phyloP scores from a whole-genome alignment of 1,140 invertebrate species.

The Charaxes varanes region DNA sequence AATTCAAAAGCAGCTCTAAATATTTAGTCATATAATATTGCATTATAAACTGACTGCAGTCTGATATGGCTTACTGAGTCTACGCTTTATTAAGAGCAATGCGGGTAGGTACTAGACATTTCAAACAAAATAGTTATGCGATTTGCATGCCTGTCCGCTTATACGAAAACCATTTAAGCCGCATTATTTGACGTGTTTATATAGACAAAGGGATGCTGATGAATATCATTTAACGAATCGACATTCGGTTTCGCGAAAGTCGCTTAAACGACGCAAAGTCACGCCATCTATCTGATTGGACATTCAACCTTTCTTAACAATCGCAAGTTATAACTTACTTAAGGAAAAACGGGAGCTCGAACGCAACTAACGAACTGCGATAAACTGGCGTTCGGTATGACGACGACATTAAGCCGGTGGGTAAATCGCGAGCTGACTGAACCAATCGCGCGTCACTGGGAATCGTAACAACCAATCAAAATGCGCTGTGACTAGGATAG shows the following conservation, averaged over 20 bases:
- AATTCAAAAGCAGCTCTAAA: too few species aligned
- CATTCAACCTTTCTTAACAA: conserved; percentile 63
- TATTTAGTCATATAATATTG: not conserved
- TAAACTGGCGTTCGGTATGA: conserved; percentile 64
- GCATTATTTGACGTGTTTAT: conserved; percentile 64
- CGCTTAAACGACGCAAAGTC: conserved; percentile 68
- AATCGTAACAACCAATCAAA: conserved; percentile 64
- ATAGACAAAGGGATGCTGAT: conserved; percentile 66
- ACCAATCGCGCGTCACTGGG: conserved; percentile 54
- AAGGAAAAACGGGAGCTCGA: conserved; percentile 63
- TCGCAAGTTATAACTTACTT: conserved; percentile 72
- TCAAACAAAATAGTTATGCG: conserved; percentile 47
- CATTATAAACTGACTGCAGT: not conserved
- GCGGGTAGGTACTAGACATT: conserved; percentile 42
- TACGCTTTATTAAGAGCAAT: conserved; percentile 34
- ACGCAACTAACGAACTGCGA: conserved; percentile 63
- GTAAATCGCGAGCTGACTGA: conserved; percentile 49
- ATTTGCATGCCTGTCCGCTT: conserved; percentile 48
- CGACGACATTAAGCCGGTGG: conserved; percentile 53
- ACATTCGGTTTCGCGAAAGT: conserved; percentile 55
- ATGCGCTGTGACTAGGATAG: conserved; percentile 62
- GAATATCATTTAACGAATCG: conserved; percentile 70
- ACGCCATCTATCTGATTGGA: conserved; percentile 71
- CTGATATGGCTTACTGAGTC: conserved; percentile 1
- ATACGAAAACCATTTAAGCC: conserved; percentile 41